Conservation (phyloP, 1,140 invertebrate genomes). For the Drosophila tristis region DNA sequence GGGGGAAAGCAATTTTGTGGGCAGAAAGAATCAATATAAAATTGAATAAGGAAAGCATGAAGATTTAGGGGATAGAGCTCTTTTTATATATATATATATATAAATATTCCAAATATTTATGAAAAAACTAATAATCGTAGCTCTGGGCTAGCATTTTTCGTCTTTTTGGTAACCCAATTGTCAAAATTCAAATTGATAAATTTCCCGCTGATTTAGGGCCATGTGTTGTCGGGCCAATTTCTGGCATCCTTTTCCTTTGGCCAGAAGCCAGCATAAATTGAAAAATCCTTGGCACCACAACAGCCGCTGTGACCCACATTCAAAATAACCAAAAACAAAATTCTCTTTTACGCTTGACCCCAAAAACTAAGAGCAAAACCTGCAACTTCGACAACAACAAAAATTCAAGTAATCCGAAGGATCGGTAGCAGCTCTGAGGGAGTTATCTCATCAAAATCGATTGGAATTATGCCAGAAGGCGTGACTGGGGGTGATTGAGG, state of each 20-base stretch:
- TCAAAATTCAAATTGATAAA: slow-evolving; percentile 57
- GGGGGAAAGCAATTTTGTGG: too few relatives aligned
- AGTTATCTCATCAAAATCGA: slow-evolving; percentile 60
- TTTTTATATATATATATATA: too few relatives aligned
- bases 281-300: slow-evolving; percentile 9
- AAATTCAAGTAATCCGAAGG: slow-evolving; percentile 25
- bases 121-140: too few relatives aligned
- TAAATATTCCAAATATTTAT: too few relatives aligned
- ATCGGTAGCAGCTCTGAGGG: slow-evolving; percentile 2
- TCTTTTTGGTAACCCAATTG: slow-evolving; percentile 2
- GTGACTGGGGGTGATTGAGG: neutral
- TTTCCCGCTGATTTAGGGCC: neutral
- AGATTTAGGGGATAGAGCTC: too few relatives aligned
- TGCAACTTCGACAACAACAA: neutral
- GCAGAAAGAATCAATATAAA: too few relatives aligned
- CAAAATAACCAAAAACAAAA: slow-evolving; percentile 5
- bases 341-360: slow-evolving; percentile 33
- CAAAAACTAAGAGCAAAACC: slow-evolving; percentile 4
- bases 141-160: too few relatives aligned
- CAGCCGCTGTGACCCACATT: slow-evolving; percentile 45
- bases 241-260: slow-evolving; percentile 23
- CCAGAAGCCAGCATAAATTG: slow-evolving; percentile 60
- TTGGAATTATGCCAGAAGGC: slow-evolving; percentile 4
- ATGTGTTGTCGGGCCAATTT: neutral
- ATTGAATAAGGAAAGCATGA: too few relatives aligned